Evolutionary conservation across 92 coral and sea anemone genomes (phyloP), one percentile per base, ranked within the genome.

Genomic region (Micromussa lordhowensis): DNA sequence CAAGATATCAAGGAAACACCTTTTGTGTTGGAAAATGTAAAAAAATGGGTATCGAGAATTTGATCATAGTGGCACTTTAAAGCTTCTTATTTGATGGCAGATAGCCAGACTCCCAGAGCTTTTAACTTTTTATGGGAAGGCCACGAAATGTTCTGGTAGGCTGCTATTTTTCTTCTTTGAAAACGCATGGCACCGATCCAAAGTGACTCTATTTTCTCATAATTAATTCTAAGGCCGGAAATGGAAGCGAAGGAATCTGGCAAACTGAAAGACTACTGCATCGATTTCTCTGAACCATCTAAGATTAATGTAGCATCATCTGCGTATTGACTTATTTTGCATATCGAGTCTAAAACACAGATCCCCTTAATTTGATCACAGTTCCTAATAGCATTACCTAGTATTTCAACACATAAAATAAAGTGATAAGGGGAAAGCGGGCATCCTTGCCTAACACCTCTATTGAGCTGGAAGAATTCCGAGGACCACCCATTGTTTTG

Each of bases 251-350:
- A 84, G 35, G 80, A 59, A 29, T 72, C 87, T 51, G 48, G 66
- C 71, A 84, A 53, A 49, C 31, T 22, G 28, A 84, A 72, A 22
- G 74, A 59, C 28, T 68, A 26, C 48, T 15, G 18, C 3, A 70
- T 19, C 24, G 79, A 68, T 61, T 74, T 32, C 32, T 72, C 68
- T 84, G 79, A 51, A 49, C 87, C 80, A 49, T 70, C 87, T 83
- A 83, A 24, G 32, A 83, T 83, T 29, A 84, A n/a, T 18, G 88
- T 84, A 24, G 88, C 72, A 72, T 84, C 88, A 63, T 83, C 87
- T 70, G 87, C 88, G 53, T 74, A 85, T 85, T 85, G 88, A 66
- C 88, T 85, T 49, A 75, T 28, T 85, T 85, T 73, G 30, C 81
- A 74, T 55, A 74, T 81, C 32, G 54, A 17, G 28, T 80, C 81